Base-by-base conservation (phyloP, 2,888 invertebrate genomes). In the Drosophila macrospina region DNA sequence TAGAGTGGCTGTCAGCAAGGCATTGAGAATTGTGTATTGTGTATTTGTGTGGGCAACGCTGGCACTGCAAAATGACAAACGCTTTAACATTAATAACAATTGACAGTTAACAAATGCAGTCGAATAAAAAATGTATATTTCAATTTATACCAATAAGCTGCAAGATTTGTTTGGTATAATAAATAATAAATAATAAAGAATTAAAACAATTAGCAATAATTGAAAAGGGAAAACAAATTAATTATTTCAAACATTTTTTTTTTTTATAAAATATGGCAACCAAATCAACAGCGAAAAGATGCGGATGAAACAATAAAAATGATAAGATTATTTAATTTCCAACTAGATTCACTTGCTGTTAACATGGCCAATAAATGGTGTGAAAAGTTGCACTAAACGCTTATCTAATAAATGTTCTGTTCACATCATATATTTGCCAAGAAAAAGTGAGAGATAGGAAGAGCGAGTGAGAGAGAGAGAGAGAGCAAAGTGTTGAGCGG, bases 361-460 rank as follows among this genome's bases (percentile, higher is more conserved):
- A 11, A 28, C 10, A 41, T 32, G n/a, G 8, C 5, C 11, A 47
- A 45, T 26, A 28, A n/a, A 13, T 20, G 11, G 1, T 11, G 10
- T 5, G 5, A 37, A 39, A n/a, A 5, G 8, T 6, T 24, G 16
- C 6, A 36, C 20, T 6, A 37, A 57, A 59, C 59, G 57, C 28
- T 56, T 60, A 60, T 66, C 71, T 59, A 52, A 61, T 75, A 47
- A 74, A 59, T 55, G 55, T 47, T 5, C 54, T 70, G 61, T 75
- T 74, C 62, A 59, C 71, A 61, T 28, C 45, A 39, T 11, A 36
- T 34, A 34, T 50, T 37, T 41, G 42, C 34, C 36, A 36, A 39
- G 41, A 39, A 45, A 3, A 37, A 39, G 2, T 1, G n/a, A 7
- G n/a, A 24, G 5, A 2, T 1, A 34, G 8, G 2, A 2, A 1